Base-by-base conservation (phyloP, 2,888 invertebrate genomes). In the Tetramorium bicarinatum region DNA sequence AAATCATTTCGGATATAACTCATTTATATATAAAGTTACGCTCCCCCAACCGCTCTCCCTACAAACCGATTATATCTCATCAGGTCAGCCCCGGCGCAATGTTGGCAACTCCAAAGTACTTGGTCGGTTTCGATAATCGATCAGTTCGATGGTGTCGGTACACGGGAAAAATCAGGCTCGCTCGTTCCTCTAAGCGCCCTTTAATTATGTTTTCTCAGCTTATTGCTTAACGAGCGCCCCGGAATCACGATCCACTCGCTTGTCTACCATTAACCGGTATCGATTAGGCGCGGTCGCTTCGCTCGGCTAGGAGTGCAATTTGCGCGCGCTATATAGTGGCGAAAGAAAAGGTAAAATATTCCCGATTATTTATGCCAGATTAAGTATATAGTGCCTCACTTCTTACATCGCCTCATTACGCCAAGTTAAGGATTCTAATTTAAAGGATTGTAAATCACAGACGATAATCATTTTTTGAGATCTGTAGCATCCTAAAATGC, bases 181-280 rank as follows among this genome's bases (percentile, higher is more conserved):
- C 59, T 59, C 34, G 75, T 61, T 82, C 82, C 47, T 49, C 56
- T 59, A 75, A 82, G 82, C 84, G 67, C 84, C 69, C 82, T 84
- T 84, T 84, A 84, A 82, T 84, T 76, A 84, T 84, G 82, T 82
- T 75, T 82, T 84, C 82, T 75, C 82, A 76, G 84, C 62, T 84
- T 84, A 84, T 84, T 84, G 82, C 84, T 84, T 84, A 83, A 84
- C 84, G 75, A 84, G 66, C 77, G 71, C 54, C 62, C 38, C 84
- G 84, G 56, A 77, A 85, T 85, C 83, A 72, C 71, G 84, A 84
- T 62, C 76, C 64, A 52, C 44, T 62, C 44, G 81, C 84, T 75
- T 64, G 84, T 67, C 84, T 83, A 66, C 66, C 84, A 84, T 83
- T 69, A 84, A 83, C 74, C 82, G 52, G 59, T 69, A 84, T 84